Evolutionary conservation across 2,888 invertebrate species (phyloP).

Genomic region (Leptinotarsa juncta): DNA sequence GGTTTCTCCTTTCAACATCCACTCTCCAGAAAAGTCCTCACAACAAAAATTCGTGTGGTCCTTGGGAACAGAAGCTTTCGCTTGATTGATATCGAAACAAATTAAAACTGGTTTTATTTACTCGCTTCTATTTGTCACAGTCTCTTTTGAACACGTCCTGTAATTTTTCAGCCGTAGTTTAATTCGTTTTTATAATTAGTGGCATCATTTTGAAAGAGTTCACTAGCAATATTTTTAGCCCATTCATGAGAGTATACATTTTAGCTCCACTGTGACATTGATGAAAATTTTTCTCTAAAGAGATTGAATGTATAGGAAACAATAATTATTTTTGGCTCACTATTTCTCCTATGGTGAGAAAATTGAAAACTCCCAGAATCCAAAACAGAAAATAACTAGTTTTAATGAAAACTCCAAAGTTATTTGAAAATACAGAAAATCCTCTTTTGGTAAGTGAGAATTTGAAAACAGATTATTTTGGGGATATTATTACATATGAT

Average conservation of each 20-base stretch:
- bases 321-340: no score
- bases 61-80: not conserved
- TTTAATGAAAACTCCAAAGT: no score
- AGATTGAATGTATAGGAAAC: no score
- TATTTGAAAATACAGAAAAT: no score
- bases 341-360: no score
- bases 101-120: conserved; percentile 3
- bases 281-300: no score
- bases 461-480: no score
- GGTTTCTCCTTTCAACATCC: not conserved
- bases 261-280: not conserved
- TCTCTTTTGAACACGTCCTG: conserved; percentile 8
- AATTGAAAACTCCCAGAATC: no score
- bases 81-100: conserved; percentile 9
- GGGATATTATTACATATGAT: no score
- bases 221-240: conserved; percentile 7
- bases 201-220: conserved; percentile 8
- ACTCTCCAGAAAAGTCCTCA: not conserved
- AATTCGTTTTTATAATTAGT: conserved; percentile 24
- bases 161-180: conserved; percentile 24
- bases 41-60: not conserved
- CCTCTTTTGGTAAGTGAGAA: no score
- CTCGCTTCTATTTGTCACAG: not conserved
- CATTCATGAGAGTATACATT: not conserved
- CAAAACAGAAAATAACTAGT: no score